Evolutionary conservation across 2,113 vertebrate species (phyloP).

Genomic region (Apistogramma diplotaenia): DNA sequence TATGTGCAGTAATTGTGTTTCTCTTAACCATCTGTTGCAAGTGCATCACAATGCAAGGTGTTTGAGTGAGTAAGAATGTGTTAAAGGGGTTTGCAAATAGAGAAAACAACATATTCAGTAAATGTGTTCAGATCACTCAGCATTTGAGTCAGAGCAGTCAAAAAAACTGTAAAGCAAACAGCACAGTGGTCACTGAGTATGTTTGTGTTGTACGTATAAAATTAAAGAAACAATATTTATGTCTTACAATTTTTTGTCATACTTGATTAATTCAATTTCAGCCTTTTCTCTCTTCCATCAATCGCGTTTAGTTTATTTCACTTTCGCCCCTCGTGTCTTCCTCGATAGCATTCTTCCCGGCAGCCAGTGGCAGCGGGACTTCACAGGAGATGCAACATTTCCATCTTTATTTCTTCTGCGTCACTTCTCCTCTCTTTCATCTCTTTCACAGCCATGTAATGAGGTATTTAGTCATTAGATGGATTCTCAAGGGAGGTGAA

Average conservation of each 20-base stretch:
- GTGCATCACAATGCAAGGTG: neutral
- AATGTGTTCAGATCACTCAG: neutral
- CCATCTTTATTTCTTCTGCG: constrained; percentile 40
- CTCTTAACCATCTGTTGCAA: neutral
- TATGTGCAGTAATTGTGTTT: too few species aligned
- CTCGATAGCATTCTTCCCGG: neutral
- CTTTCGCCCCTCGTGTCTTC: neutral
- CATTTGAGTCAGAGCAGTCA: too few species aligned
- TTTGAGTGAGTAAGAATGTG: neutral
- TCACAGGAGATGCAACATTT: neutral
- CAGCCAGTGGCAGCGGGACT: neutral
- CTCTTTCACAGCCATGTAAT: constrained; percentile 19
- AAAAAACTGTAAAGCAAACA: neutral
- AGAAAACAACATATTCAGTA: neutral
- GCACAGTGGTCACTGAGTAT: neutral
- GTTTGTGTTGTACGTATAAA: neutral
- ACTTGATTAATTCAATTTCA: neutral
- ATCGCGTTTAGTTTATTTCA: neutral
- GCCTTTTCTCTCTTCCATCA: neutral
- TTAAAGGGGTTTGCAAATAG: neutral
- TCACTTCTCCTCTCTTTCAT: neutral
- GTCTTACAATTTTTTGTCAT: neutral
- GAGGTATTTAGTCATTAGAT: constrained; percentile 54
- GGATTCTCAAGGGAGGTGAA: constrained; percentile 21
- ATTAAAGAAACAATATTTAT: neutral